Conservation (phyloP, 2,888 invertebrate genomes). For the Shargacucullia verbasci region DNA sequence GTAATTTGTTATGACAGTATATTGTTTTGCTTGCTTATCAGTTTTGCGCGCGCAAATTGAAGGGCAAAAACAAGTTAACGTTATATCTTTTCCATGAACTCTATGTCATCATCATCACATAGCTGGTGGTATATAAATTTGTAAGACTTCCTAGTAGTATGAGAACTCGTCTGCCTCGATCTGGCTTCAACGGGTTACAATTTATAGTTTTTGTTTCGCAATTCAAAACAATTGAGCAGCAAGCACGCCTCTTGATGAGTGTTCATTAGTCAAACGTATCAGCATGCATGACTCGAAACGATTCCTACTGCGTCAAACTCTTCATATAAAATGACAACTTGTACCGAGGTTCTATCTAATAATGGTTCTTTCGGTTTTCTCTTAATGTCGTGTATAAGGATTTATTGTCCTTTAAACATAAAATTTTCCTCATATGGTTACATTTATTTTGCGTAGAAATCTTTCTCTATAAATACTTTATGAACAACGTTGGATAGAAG, state of each 20-base stretch:
- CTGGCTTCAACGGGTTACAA: conserved; percentile 79
- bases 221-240: conserved; percentile 81
- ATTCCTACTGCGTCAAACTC: conserved; percentile 15
- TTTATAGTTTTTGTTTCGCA: conserved; percentile 76
- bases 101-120: neutral
- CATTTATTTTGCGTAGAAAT: too few species aligned
- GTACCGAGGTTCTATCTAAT: neutral
- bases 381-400: too few species aligned
- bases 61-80: conserved; percentile 31
- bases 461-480: too few species aligned
- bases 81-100: conserved; percentile 1
- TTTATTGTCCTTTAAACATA: too few species aligned
- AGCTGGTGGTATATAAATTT: neutral
- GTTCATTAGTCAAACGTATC: conserved; percentile 63
- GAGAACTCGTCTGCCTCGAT: conserved; percentile 63
- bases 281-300: conserved; percentile 41
- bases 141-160: conserved; percentile 35
- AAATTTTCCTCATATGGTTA: too few species aligned
- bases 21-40: conserved; percentile 32
- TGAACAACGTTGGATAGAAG: too few species aligned
- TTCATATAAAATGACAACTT: conserved; percentile 13
- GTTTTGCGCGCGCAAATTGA: conserved; percentile 29
- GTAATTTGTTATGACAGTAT: conserved; percentile 28
- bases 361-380: neutral
- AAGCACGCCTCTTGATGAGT: conserved; percentile 70